A percentile compares a stretch with the other conserved stretches of the same genome.
These are phyloP conservation scores for Peromyscus nudipes DNA, from an alignment of 2,797 vertebrate genomes.

Conservation along the genomic window DNA sequence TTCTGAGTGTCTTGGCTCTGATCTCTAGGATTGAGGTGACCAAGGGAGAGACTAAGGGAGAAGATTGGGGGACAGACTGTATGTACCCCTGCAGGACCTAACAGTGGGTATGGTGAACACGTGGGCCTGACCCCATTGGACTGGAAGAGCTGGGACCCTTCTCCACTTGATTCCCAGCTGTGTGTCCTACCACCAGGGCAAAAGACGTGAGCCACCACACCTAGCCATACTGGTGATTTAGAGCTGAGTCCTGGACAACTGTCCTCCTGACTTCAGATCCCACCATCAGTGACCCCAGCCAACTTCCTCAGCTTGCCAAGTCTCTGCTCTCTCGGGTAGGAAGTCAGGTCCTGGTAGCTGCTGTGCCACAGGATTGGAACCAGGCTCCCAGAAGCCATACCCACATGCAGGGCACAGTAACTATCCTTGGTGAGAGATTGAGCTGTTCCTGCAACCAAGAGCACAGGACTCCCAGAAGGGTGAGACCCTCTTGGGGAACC, in stretches of 20 bases:
- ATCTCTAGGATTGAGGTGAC: not conserved
- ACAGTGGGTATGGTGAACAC: not conserved
- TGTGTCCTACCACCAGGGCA: not conserved
- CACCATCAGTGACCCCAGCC: not conserved
- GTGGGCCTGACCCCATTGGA: rapidly evolving
- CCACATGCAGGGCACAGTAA: not conserved
- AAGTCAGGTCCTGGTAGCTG: not conserved
- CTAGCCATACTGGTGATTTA: too few relatives aligned
- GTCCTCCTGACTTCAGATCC: not conserved
- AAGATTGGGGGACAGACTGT: not conserved
- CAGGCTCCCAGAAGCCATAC: not conserved
- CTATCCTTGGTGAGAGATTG: not conserved
- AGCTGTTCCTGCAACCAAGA: not conserved
- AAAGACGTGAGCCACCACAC: not conserved
- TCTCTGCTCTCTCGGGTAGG: not conserved
- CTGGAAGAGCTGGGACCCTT: not conserved
- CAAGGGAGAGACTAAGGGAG: not conserved
- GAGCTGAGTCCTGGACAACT: not conserved
- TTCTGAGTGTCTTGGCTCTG: not conserved
- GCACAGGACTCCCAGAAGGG: not conserved
- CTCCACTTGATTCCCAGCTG: too few relatives aligned
- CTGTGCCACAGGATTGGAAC: not conserved
- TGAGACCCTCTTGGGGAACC: not conserved
- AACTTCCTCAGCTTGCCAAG: not conserved
- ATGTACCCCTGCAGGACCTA: not conserved